Evolutionary conservation across 1,140 invertebrate genomes (phyloP).

Genomic region (Goniozus legneri): DNA sequence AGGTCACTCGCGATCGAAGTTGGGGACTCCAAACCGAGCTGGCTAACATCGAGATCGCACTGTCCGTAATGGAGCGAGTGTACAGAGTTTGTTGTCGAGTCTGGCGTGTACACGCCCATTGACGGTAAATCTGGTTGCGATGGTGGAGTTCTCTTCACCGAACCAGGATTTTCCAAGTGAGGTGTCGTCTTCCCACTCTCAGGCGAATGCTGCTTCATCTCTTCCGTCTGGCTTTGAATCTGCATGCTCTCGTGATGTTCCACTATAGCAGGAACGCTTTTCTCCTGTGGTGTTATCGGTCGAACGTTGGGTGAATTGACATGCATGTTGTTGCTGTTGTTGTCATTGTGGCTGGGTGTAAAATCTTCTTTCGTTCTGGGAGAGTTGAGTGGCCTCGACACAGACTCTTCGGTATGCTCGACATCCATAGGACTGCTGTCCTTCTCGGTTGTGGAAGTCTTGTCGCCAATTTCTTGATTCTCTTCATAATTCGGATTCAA

Average conservation of each 20-base stretch:
- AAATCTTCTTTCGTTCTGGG: not conserved
- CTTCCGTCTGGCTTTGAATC: slow-evolving; percentile 37
- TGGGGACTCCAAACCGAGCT: slow-evolving; percentile 81
- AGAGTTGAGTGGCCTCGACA: too few relatives aligned
- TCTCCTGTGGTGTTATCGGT: slow-evolving; percentile 35
- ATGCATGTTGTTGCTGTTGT: not conserved
- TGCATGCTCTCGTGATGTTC: slow-evolving; percentile 34
- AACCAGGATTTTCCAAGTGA: slow-evolving; percentile 55
- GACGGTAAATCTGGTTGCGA: slow-evolving; percentile 66
- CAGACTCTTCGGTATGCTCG: slow-evolving; percentile 5
- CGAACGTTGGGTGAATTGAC: slow-evolving; percentile 14
- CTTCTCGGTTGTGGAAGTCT: not conserved
- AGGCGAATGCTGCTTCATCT: slow-evolving; percentile 43
- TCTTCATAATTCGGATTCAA: not conserved
- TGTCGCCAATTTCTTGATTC: not conserved
- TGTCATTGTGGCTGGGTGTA: not conserved
- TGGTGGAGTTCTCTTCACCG: slow-evolving; percentile 57
- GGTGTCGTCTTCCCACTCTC: slow-evolving; percentile 60
- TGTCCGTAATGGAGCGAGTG: slow-evolving; percentile 76
- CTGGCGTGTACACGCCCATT: slow-evolving; percentile 79
- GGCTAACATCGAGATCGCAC: slow-evolving; percentile 79
- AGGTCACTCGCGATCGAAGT: slow-evolving; percentile 83
- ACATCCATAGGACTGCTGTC: not conserved
- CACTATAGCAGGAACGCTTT: slow-evolving; percentile 25
- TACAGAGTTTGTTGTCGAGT: slow-evolving; percentile 81